phyloP scores from a whole-genome alignment of 2,113 vertebrate genomes.

The Ameiurus melas region DNA sequence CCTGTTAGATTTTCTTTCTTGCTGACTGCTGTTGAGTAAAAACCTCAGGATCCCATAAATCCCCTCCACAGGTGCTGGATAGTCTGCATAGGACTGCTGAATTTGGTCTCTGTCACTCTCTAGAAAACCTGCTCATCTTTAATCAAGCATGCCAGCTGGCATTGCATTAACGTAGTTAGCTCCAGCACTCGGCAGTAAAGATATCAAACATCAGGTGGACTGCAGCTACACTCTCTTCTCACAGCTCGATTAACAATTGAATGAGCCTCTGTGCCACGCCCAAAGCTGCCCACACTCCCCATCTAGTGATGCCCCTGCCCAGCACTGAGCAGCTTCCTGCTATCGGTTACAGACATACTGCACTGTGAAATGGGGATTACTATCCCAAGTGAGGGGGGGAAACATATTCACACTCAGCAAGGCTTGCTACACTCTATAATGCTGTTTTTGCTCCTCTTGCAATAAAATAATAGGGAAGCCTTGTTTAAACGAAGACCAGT shows the following conservation, averaged over 20 bases:
- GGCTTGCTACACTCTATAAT: conserved; percentile 25
- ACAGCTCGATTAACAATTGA: conserved; percentile 69
- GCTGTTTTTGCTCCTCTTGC: conserved; percentile 52
- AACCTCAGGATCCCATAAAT: conserved; percentile 57
- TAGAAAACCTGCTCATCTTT: conserved; percentile 44
- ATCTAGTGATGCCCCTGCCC: conserved; percentile 68
- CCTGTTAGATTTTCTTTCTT: conserved; percentile 21
- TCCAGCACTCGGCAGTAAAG: conserved; percentile 64
- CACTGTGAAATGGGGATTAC: conserved; percentile 75
- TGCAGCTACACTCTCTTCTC: conserved; percentile 66
- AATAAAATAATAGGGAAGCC: conserved; percentile 59
- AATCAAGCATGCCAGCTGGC: conserved; percentile 37
- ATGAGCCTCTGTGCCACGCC: conserved; percentile 64
- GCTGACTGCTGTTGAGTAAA: conserved; percentile 42
- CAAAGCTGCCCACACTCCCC: conserved; percentile 63
- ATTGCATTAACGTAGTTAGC: conserved; percentile 53
- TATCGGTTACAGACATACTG: conserved; percentile 75
- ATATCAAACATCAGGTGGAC: conserved; percentile 53
- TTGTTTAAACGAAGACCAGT: conserved; percentile 61
- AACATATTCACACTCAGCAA: conserved; percentile 22
- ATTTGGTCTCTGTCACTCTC: conserved; percentile 60
- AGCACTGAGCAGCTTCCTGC: conserved; percentile 69
- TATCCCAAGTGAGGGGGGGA: conserved; percentile 67
- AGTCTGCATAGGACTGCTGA: conserved; percentile 53
- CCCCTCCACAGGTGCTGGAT: conserved; percentile 56